phyloP scores from a whole-genome alignment of 1,140 invertebrate species.

The Arion vulgaris region DNA sequence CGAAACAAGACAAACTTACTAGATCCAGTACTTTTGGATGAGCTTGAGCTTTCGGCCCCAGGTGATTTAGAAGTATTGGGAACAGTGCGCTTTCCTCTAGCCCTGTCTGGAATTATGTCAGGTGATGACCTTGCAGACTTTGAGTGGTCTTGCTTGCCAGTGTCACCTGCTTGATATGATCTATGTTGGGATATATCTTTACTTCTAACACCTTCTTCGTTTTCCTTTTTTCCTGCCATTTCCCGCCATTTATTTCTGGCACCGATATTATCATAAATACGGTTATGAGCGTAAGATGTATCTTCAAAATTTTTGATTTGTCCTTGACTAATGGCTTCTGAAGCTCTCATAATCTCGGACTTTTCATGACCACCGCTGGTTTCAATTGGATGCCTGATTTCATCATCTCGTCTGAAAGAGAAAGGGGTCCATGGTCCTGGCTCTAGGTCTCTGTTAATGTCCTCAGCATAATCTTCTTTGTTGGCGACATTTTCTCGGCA shows the following conservation, averaged over 20 bases:
- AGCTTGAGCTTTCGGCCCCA: not conserved
- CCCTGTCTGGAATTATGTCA: slow-evolving; percentile 21
- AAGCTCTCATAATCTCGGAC: not conserved
- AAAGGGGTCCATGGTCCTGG: slow-evolving; percentile 17
- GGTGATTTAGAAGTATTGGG: not conserved
- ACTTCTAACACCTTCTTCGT: not conserved
- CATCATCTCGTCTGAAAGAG: slow-evolving; percentile 6
- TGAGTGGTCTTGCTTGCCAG: not conserved
- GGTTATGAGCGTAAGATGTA: slow-evolving; percentile 1
- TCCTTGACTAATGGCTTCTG: not conserved
- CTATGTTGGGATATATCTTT: not conserved
- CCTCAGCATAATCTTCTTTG: slow-evolving; percentile 35
- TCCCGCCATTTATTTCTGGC: slow-evolving; percentile 13
- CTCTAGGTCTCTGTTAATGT: slow-evolving; percentile 28
- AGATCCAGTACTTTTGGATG: not conserved
- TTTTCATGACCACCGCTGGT: not conserved
- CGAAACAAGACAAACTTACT: not conserved
- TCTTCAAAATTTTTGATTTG: not conserved
- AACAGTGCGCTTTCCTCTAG: slow-evolving; percentile 2
- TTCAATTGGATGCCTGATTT: not conserved
- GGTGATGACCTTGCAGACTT: not conserved
- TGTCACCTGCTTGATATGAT: not conserved
- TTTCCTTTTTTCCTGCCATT: not conserved
- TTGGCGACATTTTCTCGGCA: slow-evolving; percentile 31
- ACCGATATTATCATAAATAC: slow-evolving; percentile 2